These are phyloP conservation scores for Clarias batrachus DNA, from an alignment of 2,113 vertebrate genomes.

Conservation along the genomic window DNA sequence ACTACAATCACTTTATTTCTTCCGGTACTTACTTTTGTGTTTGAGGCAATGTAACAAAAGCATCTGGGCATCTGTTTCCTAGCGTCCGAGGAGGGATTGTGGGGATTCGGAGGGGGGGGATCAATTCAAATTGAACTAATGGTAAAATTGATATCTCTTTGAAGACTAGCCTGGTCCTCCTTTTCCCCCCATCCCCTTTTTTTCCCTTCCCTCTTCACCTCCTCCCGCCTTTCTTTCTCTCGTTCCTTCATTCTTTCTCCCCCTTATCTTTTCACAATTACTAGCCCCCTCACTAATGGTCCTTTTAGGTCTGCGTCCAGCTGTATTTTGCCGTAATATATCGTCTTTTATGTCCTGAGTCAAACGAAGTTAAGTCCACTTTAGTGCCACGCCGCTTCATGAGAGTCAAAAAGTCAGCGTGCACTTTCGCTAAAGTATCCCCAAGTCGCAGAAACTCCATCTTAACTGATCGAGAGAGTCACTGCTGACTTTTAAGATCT, in stretches of 20 bases:
- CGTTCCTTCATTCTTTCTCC: slow-evolving; percentile 52
- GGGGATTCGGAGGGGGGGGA: slow-evolving; percentile 43
- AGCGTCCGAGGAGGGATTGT: slow-evolving; percentile 50
- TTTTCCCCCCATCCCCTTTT: slow-evolving; percentile 45
- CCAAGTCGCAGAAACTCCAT: slow-evolving; percentile 9
- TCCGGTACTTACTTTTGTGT: slow-evolving; percentile 55
- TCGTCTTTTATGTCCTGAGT: slow-evolving; percentile 66
- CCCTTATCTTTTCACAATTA: slow-evolving; percentile 77
- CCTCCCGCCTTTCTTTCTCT: slow-evolving; percentile 52
- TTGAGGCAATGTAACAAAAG: slow-evolving; percentile 62
- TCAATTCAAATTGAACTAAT: slow-evolving; percentile 75
- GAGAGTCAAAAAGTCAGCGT: slow-evolving; percentile 44
- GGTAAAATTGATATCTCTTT: slow-evolving; percentile 77
- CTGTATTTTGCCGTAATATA: slow-evolving; percentile 68
- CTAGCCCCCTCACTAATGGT: slow-evolving; percentile 69
- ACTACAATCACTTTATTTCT: slow-evolving; percentile 44
- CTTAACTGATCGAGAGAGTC: slow-evolving; percentile 11
- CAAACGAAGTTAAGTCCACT: slow-evolving; percentile 60
- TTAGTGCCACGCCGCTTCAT: slow-evolving; percentile 60
- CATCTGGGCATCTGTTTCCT: slow-evolving; percentile 69
- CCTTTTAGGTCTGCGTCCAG: slow-evolving; percentile 73
- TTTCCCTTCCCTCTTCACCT: slow-evolving; percentile 12
- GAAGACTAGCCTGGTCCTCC: slow-evolving; percentile 60
- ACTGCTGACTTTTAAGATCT: slow-evolving; percentile 10
- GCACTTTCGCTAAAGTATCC: slow-evolving; percentile 13